A percentile compares a stretch with the other conserved stretches of the same genome.
Conservation (phyloP, 2,113 vertebrate species). For the Copsychus sechellarum region DNA sequence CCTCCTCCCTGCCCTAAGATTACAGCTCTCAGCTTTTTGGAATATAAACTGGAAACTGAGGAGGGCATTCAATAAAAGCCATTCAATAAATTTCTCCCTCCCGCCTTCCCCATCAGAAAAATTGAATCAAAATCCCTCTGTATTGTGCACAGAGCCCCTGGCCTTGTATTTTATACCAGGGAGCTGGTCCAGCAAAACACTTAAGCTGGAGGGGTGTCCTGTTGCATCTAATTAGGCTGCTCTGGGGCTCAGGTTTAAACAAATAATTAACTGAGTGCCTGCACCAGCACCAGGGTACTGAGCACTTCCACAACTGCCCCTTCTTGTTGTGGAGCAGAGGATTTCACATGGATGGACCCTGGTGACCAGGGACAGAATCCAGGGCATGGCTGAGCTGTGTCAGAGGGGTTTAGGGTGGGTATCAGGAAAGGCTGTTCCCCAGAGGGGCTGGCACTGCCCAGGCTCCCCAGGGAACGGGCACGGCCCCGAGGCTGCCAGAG, state of each 20-base stretch:
- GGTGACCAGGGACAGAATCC: not conserved
- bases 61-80: not conserved
- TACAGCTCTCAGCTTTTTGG: not conserved
- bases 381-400: not conserved
- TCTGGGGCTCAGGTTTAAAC: not conserved
- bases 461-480: not conserved
- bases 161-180: not conserved
- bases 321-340: rapidly evolving
- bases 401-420: rapidly evolving
- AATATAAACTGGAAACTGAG: not conserved
- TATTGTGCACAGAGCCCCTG: not conserved
- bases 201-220: not conserved
- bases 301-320: not conserved
- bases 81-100: not conserved
- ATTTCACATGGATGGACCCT: not conserved
- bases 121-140: slow-evolving; percentile 19
- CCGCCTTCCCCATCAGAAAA: not conserved
- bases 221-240: not conserved
- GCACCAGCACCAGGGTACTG: not conserved
- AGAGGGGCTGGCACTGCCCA: not conserved
- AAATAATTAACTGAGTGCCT: not conserved
- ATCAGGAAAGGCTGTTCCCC: not conserved
- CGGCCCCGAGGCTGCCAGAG: not conserved
- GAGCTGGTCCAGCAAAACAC: not conserved
- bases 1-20: not conserved